Evolutionary conservation across 1,140 invertebrate species (phyloP), one percentile per base, ranked within the genome.

Genomic region (Varroa destructor): DNA sequence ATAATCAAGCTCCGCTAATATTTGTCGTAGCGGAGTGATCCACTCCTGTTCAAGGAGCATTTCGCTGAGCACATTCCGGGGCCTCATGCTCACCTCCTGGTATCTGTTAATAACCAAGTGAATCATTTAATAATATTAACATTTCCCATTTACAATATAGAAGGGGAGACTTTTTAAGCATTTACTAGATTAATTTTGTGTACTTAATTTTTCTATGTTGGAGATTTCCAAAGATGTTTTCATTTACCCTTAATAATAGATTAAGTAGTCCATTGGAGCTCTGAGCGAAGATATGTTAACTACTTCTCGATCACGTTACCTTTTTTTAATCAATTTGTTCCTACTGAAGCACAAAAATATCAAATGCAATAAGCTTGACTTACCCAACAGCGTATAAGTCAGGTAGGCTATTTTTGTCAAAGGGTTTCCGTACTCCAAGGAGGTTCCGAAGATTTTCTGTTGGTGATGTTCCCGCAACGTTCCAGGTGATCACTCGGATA

Each of bases 51-150:
- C 86, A 79, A 89, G 88, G 54, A 93, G 78, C 14, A 87, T 82
- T 74, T 91, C 88, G 77, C 88, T 81, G 37, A 93, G 77, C 77
- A 90, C 85, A 79, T 91, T 89, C 76, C 90, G 88, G 6, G 89
- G 89, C 75, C 90, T 88, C 1, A 88, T 86, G 78, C 90, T 92
- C 0, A 93, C 87, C 83, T 94, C 91, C 83, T 94, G 90, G 72
- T 93, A 82, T n/a, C 88, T 89, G 76, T 72, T 81, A 77, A 74
- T 14, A 14, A 37, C 12, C 75, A 73, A 71, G 46, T 25, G 8
- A 57, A 72, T 25, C 25, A 51, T 5, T 36, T 46, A 8, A 74
- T 12, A 37, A 71, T 12, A 57, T 8, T 40, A 74, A 73, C 51
- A 73, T 46, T 5, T 42, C 25, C 25, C 25, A 25, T 25, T 25